A percentile compares a stretch with the other conserved stretches of the same genome.
Evolutionary conservation across 2,113 vertebrate species (phyloP).

Genomic region (Oreochromis niloticus): DNA sequence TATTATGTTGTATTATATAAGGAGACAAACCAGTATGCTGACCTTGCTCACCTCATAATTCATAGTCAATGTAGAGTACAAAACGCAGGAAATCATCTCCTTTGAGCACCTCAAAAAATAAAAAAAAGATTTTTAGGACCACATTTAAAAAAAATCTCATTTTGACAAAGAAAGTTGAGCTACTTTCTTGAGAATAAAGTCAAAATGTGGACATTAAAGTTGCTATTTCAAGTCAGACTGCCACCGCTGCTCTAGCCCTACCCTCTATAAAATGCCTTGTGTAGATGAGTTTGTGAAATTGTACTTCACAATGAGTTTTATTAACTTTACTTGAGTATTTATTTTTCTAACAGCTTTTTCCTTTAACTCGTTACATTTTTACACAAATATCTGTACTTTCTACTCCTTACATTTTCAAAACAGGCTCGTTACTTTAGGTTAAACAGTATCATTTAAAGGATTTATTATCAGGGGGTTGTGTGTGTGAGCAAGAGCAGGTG

Average conservation of each 20-base stretch:
- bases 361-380: not conserved
- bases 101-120: not conserved
- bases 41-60: constrained; percentile 18
- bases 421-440: not conserved
- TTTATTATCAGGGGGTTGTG: not conserved
- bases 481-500: not conserved
- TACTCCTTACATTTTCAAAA: not conserved
- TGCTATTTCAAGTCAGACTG: not conserved
- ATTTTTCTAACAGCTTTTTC: not conserved
- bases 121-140: not conserved
- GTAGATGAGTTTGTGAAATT: not conserved
- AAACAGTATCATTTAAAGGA: not conserved
- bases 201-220: not conserved
- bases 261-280: not conserved
- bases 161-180: not conserved
- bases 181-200: not conserved
- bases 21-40: constrained; percentile 37
- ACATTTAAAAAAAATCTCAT: not conserved
- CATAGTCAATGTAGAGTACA: not conserved
- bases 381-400: not conserved
- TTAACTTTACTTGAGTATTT: not conserved
- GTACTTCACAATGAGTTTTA: not conserved
- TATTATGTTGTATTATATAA: constrained; percentile 29
- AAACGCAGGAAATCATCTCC: not conserved
- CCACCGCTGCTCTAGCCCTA: not conserved